Evolutionary conservation across 2,888 invertebrate genomes (phyloP).

Genomic region (Himalopsyche kuldschensis): DNA sequence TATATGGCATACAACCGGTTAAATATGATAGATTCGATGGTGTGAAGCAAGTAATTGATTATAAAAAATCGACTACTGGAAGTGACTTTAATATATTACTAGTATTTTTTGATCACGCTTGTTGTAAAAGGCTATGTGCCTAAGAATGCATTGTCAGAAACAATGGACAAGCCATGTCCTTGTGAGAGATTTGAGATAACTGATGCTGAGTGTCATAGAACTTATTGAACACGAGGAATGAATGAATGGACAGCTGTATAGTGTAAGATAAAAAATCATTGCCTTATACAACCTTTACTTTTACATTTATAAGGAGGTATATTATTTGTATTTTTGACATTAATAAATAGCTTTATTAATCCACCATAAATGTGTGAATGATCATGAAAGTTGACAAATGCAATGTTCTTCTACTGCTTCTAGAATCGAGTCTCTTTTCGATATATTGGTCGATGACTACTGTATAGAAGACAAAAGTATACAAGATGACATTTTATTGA

Average conservation of each 20-base stretch:
- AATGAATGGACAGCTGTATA: neutral
- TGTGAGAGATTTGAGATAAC: constrained; percentile 18
- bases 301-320: neutral
- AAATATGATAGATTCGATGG: neutral
- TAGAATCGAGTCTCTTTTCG: too few species aligned
- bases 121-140: neutral
- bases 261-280: neutral
- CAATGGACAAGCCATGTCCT: constrained; percentile 4
- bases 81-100: neutral
- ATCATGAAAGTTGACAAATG: too few species aligned
- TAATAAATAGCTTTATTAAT: too few species aligned
- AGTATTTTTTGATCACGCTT: neutral
- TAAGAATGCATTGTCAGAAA: constrained; percentile 4
- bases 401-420: too few species aligned
- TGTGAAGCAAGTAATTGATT: neutral
- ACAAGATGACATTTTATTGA: too few species aligned
- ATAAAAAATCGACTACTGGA: neutral
- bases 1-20: too few species aligned
- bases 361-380: too few species aligned
- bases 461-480: too few species aligned
- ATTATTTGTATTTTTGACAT: neutral
- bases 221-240: neutral
- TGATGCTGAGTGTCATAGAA: constrained; percentile 9
- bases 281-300: neutral
- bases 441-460: too few species aligned